Evolutionary conservation across 2,888 invertebrate species (phyloP).

Genomic region (Philopedon plagiatum): DNA sequence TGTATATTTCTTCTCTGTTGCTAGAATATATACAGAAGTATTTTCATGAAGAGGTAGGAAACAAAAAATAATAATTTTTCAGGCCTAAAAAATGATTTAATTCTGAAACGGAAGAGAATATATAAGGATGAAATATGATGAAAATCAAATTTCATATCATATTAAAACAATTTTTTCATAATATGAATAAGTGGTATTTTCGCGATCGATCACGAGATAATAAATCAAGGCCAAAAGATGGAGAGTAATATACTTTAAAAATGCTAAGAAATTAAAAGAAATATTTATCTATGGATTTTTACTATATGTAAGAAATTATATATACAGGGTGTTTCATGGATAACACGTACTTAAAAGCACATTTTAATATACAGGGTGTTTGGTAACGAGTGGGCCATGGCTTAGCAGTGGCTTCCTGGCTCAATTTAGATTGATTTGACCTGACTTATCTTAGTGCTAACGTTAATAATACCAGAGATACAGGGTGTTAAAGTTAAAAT

Average conservation of each 20-base stretch:
- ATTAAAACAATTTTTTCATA: background rate
- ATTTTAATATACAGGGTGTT: conserved; percentile 12
- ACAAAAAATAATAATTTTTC: conserved; percentile 16
- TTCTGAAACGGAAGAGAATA: background rate
- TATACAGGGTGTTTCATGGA: conserved; percentile 11
- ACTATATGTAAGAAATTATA: conserved; percentile 14
- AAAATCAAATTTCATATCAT: background rate
- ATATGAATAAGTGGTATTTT: background rate
- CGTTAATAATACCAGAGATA: no score
- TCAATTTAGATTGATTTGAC: no score
- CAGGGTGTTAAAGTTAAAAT: no score
- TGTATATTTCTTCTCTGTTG: conserved; percentile 49
- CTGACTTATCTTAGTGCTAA: no score
- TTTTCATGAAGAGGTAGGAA: background rate
- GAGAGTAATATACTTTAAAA: background rate
- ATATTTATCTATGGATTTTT: conserved; percentile 46
- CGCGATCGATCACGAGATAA: background rate
- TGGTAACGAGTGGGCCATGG: no score
- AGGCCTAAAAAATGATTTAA: conserved; percentile 35
- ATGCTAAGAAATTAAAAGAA: conserved; percentile 25
- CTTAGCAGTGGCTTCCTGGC: no score
- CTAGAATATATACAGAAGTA: conserved; percentile 6
- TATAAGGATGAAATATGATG: background rate
- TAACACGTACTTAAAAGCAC: no score
- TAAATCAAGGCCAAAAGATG: conserved; percentile 18